A percentile compares a stretch with the other conserved stretches of the same genome.
Evolutionary conservation across 2,888 invertebrate genomes (phyloP).

Genomic region (Steinernema carpocapsae): DNA sequence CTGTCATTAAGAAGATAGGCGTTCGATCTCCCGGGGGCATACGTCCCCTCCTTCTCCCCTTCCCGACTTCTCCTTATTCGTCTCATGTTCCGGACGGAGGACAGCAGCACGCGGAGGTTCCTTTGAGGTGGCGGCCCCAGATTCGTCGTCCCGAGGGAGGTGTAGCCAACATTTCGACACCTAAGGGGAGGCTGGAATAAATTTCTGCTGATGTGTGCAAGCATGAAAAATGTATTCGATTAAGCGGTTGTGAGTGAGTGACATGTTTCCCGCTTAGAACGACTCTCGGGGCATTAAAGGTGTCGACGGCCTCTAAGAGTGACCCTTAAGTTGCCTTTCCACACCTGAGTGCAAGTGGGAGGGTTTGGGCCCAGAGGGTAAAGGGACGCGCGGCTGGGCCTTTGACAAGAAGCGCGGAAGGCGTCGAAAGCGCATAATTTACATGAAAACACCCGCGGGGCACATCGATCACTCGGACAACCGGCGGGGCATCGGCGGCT

Average conservation of each 20-base stretch:
- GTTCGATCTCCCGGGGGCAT: constrained; percentile 4
- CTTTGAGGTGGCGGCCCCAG: constrained; percentile 16
- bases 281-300: background rate
- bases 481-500: background rate
- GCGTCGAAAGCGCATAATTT: constrained; percentile 32
- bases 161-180: constrained; percentile 33
- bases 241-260: background rate
- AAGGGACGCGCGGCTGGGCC: constrained; percentile 1
- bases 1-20: constrained; percentile 15
- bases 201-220: background rate
- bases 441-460: constrained; percentile 30
- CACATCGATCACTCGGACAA: constrained; percentile 26
- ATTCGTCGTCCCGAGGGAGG: background rate
- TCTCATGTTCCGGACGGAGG: background rate
- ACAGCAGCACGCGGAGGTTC: background rate
- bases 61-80: no score
- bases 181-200: background rate
- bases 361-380: background rate
- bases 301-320: background rate
- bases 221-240: background rate
- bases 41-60: background rate
- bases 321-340: background rate
- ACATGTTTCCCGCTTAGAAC: background rate
- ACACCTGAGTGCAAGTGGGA: background rate
- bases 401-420: constrained; percentile 29